Conservation (phyloP, 2,113 vertebrate genomes). For the Nothoprocta perdicaria region DNA sequence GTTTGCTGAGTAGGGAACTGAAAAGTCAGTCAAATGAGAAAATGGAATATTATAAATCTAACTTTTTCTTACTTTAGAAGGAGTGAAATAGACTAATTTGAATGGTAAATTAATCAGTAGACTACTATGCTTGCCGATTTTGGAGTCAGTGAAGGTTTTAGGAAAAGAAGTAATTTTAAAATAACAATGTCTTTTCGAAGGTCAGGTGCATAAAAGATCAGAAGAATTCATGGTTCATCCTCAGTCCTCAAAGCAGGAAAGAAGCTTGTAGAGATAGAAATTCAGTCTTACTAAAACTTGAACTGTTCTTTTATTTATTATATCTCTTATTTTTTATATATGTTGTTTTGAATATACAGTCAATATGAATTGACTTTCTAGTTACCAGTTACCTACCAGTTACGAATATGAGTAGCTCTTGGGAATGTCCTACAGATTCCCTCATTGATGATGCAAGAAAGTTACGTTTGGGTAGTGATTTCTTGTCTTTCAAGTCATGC, state of each 20-base stretch:
- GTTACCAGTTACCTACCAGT: not conserved
- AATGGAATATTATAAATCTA: not conserved
- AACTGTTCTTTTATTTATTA: not conserved
- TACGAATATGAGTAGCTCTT: not conserved
- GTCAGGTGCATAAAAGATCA: not conserved
- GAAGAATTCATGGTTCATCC: not conserved
- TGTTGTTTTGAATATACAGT: not conserved
- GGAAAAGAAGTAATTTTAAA: not conserved
- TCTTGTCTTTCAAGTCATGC: not conserved
- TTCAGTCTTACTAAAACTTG: not conserved
- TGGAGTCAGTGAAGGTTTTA: not conserved
- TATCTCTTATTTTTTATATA: not conserved
- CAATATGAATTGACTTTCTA: not conserved
- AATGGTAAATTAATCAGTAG: not conserved
- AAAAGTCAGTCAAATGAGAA: not conserved
- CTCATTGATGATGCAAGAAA: not conserved
- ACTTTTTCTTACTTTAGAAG: not conserved
- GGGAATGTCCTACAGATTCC: not conserved
- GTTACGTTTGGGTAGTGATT: not conserved
- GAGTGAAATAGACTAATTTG: not conserved
- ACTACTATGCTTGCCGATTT: not conserved
- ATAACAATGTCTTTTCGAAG: not conserved
- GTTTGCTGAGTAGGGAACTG: not conserved
- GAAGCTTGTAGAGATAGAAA: not conserved
- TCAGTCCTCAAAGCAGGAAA: not conserved